phyloP scores from a whole-genome alignment of 2,113 vertebrate genomes.

The Platycercus adscitus region DNA sequence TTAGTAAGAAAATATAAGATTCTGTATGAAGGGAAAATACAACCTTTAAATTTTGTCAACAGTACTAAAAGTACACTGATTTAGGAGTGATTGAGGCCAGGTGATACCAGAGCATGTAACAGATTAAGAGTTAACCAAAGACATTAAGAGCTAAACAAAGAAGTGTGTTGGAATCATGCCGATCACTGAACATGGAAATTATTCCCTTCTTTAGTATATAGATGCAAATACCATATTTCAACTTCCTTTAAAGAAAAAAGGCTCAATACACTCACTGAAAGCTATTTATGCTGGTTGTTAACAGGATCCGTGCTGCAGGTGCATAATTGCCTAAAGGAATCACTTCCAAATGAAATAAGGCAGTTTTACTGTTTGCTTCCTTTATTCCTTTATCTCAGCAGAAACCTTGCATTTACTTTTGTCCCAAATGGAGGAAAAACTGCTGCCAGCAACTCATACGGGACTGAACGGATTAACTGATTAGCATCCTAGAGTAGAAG shows the following conservation, averaged over 20 bases:
- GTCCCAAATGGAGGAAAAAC: constrained; percentile 1
- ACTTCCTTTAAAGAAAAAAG: not conserved
- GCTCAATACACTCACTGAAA: not conserved
- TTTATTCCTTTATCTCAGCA: not conserved
- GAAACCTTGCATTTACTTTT: constrained; percentile 11
- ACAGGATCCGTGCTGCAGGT: not conserved
- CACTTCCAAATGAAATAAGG: not conserved
- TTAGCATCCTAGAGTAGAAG: constrained; percentile 36
- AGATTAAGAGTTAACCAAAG: not conserved
- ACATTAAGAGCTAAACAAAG: not conserved
- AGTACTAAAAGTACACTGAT: not conserved
- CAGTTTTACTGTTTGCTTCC: not conserved
- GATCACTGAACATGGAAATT: not conserved
- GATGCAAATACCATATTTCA: not conserved
- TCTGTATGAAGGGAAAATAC: not conserved
- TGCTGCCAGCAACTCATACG: not conserved
- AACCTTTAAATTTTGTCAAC: not conserved
- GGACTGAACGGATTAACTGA: constrained; percentile 37
- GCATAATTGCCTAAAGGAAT: not conserved
- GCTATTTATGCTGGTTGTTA: not conserved
- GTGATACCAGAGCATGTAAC: not conserved
- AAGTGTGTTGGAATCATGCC: not conserved
- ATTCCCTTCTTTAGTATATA: not conserved
- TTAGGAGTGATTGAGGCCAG: not conserved
- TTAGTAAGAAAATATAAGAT: not conserved